phyloP scores from a whole-genome alignment of 2,888 invertebrate species.

The Ochropacha duplaris region DNA sequence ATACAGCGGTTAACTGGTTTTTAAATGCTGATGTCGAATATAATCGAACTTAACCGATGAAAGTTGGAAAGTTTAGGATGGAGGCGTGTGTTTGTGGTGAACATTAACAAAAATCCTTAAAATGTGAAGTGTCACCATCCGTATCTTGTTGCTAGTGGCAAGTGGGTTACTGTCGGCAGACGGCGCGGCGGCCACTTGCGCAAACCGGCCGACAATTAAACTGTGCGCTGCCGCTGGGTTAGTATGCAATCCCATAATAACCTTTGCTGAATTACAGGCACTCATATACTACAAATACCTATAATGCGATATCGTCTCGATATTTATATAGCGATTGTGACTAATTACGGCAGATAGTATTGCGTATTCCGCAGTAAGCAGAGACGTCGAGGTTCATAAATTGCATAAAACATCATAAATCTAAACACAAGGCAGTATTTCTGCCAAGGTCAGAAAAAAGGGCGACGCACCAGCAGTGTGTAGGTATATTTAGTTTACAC shows the following conservation, averaged over 20 bases:
- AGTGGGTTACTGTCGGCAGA: constrained; percentile 63
- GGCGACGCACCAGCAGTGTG: no score
- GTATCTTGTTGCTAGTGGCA: constrained; percentile 14
- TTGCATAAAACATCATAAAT: no score
- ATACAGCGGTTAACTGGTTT: constrained; percentile 20
- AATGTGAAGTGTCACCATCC: constrained; percentile 18
- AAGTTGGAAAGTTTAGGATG: constrained; percentile 32
- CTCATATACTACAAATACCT: neutral
- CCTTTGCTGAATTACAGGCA: neutral
- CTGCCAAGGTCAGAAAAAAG: no score
- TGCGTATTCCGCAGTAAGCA: neutral
- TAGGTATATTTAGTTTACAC: no score
- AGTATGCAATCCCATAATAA: constrained; percentile 14
- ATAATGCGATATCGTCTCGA: neutral
- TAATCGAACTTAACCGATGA: constrained; percentile 17
- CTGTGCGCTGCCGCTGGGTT: constrained; percentile 23
- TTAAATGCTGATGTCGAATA: constrained; percentile 11
- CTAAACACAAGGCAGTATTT: no score
- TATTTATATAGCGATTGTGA: neutral
- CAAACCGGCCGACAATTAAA: constrained; percentile 53
- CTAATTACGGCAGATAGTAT: neutral
- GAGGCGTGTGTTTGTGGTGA: constrained; percentile 11
- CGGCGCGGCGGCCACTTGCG: constrained; percentile 58
- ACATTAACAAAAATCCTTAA: constrained; percentile 33
- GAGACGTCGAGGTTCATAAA: no score